Base-by-base conservation (phyloP, 1,140 invertebrate genomes). In the Drosophila melanica region DNA sequence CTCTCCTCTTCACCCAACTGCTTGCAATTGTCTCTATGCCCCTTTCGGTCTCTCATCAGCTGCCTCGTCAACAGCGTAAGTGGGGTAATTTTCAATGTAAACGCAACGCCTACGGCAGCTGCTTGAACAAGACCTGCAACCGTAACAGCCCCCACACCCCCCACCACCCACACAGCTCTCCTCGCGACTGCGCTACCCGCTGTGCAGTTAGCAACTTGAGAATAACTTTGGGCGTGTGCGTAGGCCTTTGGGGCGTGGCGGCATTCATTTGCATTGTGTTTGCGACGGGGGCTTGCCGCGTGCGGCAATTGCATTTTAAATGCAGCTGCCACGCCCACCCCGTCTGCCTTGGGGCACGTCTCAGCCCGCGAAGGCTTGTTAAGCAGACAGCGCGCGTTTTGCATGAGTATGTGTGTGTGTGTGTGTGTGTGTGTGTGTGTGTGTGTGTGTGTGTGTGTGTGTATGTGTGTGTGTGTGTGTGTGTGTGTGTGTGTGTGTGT, bases 81-180 rank as follows among this genome's bases (percentile, higher is more conserved):
- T 87, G 79, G 82, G 82, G 82, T 87, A 87, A 87, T 87, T 87
- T 81, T 87, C 79, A 87, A 77, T 87, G 82, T 87, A 87, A 87
- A 82, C 82, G 84, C 68, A 73, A 73, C 82, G 82, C 82, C 82
- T 81, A 57, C 57, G 77, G 82, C 78, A 75, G 71, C 76, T 79
- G 80, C 63, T 75, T 63, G 51, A 51, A 68, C n/a, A 75, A 47
- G 65, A 23, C 57, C 42, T 54, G 63, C 60, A 63, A 39, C 48
- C 27, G 48, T 42, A 18, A 20, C n/a, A 18, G 12, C 30, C 37
- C 33, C 47, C n/a, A 16, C 27, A 18, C 7, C n/a, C 51, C 47
- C 9, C 33, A n/a, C 0, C 18, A 9, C 41, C 10, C 37, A 10
- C 14, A 7, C 23, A 16, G 1, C 47, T 16, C 54, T 1, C 0